Conservation (phyloP, 2,888 invertebrate genomes). For the Patella ulyssiponensis region DNA sequence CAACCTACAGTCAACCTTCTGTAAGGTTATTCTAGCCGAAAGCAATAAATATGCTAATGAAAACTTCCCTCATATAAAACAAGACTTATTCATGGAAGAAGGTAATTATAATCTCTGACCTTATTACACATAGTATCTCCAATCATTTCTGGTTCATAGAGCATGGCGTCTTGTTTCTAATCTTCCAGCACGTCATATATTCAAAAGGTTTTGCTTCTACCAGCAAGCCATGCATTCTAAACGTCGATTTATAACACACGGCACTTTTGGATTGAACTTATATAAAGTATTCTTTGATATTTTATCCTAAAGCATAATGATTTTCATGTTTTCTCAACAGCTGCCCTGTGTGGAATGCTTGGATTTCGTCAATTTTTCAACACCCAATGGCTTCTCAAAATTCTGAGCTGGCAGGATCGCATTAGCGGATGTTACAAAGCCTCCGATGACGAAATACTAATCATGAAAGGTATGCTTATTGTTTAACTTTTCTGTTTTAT, state of each 20-base stretch:
- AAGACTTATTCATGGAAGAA: constrained; percentile 71
- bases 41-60: constrained; percentile 51
- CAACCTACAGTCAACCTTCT: constrained; percentile 54
- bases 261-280: no score
- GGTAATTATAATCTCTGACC: constrained; percentile 41
- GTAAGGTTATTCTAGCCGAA: constrained; percentile 63
- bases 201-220: no score
- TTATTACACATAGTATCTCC: not conserved
- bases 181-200: no score
- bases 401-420: constrained; percentile 65
- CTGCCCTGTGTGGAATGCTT: constrained; percentile 66
- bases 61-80: constrained; percentile 48
- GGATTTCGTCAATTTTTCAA: constrained; percentile 67
- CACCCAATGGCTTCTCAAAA: constrained; percentile 63
- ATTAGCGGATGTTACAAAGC: constrained; percentile 61
- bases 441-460: constrained; percentile 37
- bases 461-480: constrained; percentile 45
- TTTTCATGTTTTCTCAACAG: constrained; percentile 44
- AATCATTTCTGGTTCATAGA: no score
- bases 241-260: no score
- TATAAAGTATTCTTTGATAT: no score
- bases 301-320: no score
- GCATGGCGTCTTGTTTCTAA: no score
- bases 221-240: no score
- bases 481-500: not conserved